Evolutionary conservation across 1,140 invertebrate genomes (phyloP).

Genomic region (Eubasilissa regina): DNA sequence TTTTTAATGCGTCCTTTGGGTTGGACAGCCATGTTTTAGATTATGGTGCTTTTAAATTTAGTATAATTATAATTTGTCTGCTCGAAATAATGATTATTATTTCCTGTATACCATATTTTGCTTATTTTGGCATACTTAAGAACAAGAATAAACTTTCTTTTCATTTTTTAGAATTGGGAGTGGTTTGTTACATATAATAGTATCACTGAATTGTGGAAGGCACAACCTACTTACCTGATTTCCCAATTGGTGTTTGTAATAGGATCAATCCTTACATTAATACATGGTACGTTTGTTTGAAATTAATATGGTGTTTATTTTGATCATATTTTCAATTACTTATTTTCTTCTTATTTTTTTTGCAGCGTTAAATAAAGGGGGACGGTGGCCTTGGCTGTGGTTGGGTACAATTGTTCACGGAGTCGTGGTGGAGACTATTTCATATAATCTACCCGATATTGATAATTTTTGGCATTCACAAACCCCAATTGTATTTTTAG

Average conservation of each 20-base stretch:
- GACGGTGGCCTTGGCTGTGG: conserved; percentile 82
- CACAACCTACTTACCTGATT: conserved; percentile 76
- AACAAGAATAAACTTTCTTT: neutral
- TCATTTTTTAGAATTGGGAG: conserved; percentile 70
- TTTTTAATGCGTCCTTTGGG: no score
- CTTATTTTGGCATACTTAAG: no score
- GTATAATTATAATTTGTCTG: no score
- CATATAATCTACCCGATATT: conserved; percentile 76
- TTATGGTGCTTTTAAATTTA: no score
- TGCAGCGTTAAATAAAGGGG: conserved; percentile 78
- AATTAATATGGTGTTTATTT: conserved; percentile 23
- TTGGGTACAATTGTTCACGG: conserved; percentile 79
- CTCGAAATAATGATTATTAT: no score
- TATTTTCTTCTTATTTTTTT: conserved; percentile 35
- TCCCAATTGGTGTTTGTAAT: conserved; percentile 72
- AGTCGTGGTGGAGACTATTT: conserved; percentile 75
- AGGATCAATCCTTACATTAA: conserved; percentile 73
- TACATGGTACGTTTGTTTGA: conserved; percentile 72
- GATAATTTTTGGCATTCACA: conserved; percentile 88
- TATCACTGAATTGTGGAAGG: conserved; percentile 70
- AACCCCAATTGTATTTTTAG: conserved; percentile 80
- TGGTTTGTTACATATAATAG: conserved; percentile 73
- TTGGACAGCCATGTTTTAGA: no score
- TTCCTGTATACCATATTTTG: no score
- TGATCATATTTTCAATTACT: neutral